Conservation (phyloP, 2,797 vertebrate species). For the Adrianichthys oophorus region DNA sequence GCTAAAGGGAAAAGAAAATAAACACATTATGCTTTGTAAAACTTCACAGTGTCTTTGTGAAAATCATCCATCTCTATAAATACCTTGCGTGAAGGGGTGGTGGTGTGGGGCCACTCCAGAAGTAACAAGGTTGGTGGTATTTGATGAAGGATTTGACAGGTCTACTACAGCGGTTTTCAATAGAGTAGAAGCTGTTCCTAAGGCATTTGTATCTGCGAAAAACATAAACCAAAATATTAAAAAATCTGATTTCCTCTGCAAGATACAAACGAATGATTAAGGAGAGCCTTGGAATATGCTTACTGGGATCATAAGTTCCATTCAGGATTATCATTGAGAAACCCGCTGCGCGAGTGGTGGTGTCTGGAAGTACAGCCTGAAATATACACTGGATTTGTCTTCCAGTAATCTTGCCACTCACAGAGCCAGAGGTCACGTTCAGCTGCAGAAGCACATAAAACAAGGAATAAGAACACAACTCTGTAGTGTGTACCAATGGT, state of each 20-base stretch:
- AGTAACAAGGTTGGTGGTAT: neutral
- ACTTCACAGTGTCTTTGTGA: no score
- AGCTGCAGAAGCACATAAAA: neutral
- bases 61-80: no score
- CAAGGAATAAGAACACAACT: neutral
- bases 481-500: neutral
- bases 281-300: neutral
- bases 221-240: neutral
- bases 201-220: neutral
- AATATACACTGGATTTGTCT: neutral
- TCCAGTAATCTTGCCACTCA: neutral
- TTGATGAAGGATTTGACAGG: neutral
- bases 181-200: accelerated
- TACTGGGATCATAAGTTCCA: neutral
- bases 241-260: neutral
- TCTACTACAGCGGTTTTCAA: neutral
- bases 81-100: neutral
- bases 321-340: neutral
- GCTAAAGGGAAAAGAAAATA: no score
- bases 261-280: neutral
- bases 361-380: neutral
- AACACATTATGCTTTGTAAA: no score
- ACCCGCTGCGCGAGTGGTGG: neutral
- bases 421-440: neutral
- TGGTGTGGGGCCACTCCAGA: accelerated